phyloP scores from a whole-genome alignment of 2,113 vertebrate genomes.

The Oncorhynchus clarkii region DNA sequence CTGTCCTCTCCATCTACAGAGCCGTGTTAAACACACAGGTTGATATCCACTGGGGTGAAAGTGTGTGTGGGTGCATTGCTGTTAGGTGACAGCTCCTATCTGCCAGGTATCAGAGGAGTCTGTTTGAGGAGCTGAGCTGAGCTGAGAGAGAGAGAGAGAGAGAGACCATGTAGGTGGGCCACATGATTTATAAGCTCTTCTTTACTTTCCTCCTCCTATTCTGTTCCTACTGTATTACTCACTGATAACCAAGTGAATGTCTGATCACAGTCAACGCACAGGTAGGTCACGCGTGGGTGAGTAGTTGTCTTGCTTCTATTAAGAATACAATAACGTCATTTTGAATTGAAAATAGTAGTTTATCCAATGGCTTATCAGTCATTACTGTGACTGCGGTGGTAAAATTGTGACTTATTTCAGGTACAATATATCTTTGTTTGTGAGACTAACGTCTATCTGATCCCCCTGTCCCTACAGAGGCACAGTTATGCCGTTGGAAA shows the following conservation, averaged over 20 bases:
- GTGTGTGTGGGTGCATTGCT: conserved; percentile 55
- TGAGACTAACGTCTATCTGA: background rate
- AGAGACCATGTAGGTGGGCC: conserved; percentile 24
- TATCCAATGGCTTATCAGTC: background rate
- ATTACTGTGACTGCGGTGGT: background rate
- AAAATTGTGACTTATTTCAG: conserved; percentile 37
- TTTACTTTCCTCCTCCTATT: conserved; percentile 27
- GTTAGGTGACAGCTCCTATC: conserved; percentile 57
- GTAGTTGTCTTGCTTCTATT: background rate
- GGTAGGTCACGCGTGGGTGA: background rate
- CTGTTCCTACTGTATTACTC: conserved; percentile 18
- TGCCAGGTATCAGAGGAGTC: conserved; percentile 5
- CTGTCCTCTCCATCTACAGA: background rate
- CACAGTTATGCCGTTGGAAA: background rate
- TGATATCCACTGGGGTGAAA: no score
- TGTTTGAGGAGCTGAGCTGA: background rate
- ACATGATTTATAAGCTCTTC: conserved; percentile 10
- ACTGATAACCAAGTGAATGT: conserved; percentile 36
- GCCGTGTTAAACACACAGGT: no score
- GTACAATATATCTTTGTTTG: background rate
- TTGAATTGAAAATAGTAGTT: conserved; percentile 11
- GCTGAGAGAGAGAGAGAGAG: background rate
- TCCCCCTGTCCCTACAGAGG: background rate
- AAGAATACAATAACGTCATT: conserved; percentile 24
- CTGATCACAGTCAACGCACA: background rate